Evolutionary conservation across 2,888 invertebrate species (phyloP), one percentile per base, ranked within the genome.

Genomic region (Leptinotarsa peninsularis): DNA sequence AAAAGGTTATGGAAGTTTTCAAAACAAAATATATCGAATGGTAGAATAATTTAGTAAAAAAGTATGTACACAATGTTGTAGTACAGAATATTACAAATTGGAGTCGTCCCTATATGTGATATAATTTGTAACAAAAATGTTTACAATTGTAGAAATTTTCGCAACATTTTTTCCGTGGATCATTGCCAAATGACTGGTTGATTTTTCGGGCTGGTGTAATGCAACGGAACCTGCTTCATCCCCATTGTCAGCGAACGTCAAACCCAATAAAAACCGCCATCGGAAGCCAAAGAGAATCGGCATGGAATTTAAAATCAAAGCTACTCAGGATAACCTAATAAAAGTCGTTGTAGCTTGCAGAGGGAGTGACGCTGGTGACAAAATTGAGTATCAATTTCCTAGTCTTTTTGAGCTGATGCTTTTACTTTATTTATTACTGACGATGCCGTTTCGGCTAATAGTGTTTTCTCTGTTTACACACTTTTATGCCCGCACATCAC

Each of bases 251-350:
- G 49, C 68, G 67, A 69, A 77, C 68, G 77, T 76, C 77, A 72
- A 72, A 67, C 67, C 63, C 74, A 74, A 77, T 76, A 76, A 79
- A 79, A 76, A 76, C 76, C 74, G 75, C 74, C 75, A 77, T 72
- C 73, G 67, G 56, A 77, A 79, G 74, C 78, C 76, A 78, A 80
- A 80, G 80, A 80, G 81, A 81, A 81, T 82, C 73, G 79, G 79
- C 79, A 80, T 79, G 79, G 85, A 84, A 85, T 85, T 84, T 82
- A 80, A 83, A 85, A 85, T 85, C 85, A 85, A 84, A 85, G 85
- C 84, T 81, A 82, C 83, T 84, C 79, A 77, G 81, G 80, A 79
- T 83, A 83, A 83, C 81, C 79, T 78, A 82, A 83, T 83, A 83
- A 82, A 82, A 81, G 72, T 77, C 76, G 71, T 73, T 79, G 71